These are phyloP conservation scores for Silurus asotus DNA, from an alignment of 2,113 vertebrate genomes.

Conservation along the genomic window DNA sequence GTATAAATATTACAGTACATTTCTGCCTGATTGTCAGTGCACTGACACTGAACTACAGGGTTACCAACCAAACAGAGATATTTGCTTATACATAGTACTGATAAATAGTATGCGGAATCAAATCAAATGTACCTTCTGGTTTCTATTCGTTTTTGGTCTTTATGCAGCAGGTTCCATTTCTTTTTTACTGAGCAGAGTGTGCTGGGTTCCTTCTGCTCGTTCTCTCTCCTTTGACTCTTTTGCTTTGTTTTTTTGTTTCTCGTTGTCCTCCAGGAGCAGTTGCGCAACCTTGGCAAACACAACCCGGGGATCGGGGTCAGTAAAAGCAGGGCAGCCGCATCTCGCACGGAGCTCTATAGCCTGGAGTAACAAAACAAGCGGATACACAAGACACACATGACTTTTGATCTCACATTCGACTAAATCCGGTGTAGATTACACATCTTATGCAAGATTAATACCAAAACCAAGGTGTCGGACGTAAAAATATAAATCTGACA, in stretches of 20 bases:
- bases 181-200: slow-evolving; percentile 38
- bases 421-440: neutral
- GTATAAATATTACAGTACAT: neutral
- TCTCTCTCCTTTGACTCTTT: neutral
- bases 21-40: neutral
- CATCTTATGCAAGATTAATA: neutral
- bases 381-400: slow-evolving; percentile 1
- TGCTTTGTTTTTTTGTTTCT: slow-evolving; percentile 46
- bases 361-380: slow-evolving; percentile 69
- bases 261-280: slow-evolving; percentile 70
- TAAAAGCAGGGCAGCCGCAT: slow-evolving; percentile 85
- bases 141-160: neutral
- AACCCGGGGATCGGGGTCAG: slow-evolving; percentile 82
- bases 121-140: neutral
- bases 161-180: slow-evolving; percentile 7
- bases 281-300: slow-evolving; percentile 77
- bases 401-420: slow-evolving; percentile 27
- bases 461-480: neutral
- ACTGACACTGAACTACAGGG: neutral
- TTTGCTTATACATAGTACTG: neutral
- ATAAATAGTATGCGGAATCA: neutral
- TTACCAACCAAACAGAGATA: neutral
- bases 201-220: neutral
- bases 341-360: slow-evolving; percentile 85
- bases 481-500: neutral